Percentiles rank a stretch among this genome's conserved stretches.
Evolutionary conservation across 2,113 vertebrate genomes (phyloP).

Genomic region (Tyto alba): DNA sequence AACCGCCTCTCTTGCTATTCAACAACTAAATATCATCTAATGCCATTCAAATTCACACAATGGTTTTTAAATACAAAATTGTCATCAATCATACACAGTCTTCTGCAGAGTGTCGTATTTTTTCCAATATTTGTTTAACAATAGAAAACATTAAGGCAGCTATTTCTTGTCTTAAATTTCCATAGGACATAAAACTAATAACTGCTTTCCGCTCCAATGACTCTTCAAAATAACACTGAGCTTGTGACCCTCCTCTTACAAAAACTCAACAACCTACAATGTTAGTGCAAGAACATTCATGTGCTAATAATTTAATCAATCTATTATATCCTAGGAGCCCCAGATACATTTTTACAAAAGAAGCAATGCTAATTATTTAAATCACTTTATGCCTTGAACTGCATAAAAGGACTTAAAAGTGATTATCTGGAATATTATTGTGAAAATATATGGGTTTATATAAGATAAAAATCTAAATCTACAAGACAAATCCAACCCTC

Average conservation of each 20-base stretch:
- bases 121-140: neutral
- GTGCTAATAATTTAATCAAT: constrained; percentile 15
- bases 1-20: neutral
- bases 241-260: neutral
- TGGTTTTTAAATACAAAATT: constrained; percentile 20
- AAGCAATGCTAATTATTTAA: neutral
- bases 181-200: neutral
- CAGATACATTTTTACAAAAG: neutral
- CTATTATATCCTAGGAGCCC: neutral
- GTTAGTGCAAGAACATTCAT: neutral
- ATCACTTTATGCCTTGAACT: neutral
- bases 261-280: neutral
- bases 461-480: neutral
- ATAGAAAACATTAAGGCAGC: neutral
- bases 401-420: neutral
- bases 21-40: neutral
- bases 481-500: neutral
- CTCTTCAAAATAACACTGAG: constrained; percentile 16
- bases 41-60: neutral
- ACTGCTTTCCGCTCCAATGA: neutral
- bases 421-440: neutral
- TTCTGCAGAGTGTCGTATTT: neutral
- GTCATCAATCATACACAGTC: neutral
- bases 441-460: neutral
- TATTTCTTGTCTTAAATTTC: neutral